A percentile compares a stretch with the other conserved stretches of the same genome.
These are phyloP conservation scores for Drosophila grimshawi DNA, from an alignment of 1,140 invertebrate genomes.

Conservation along the genomic window DNA sequence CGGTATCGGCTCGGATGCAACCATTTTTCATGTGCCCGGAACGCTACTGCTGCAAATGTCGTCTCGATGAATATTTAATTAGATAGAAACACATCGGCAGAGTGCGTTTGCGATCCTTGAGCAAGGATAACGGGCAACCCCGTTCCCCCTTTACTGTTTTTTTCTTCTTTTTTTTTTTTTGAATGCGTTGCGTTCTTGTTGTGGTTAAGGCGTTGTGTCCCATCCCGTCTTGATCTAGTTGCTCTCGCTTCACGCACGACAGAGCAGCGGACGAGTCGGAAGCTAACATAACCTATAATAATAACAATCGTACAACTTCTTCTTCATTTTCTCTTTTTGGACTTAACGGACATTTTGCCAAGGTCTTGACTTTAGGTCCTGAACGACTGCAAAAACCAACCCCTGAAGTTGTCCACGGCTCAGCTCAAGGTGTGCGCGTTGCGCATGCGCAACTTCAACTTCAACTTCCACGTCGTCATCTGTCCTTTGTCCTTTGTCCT, in stretches of 20 bases:
- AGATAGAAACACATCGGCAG: constrained; percentile 34
- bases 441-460: constrained; percentile 60
- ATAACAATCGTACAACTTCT: constrained; percentile 60
- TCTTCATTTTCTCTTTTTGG: not conserved
- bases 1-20: constrained; percentile 49
- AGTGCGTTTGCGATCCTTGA: constrained; percentile 45
- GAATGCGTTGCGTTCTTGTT: constrained; percentile 38
- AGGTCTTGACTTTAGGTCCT: constrained; percentile 58
- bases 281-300: constrained; percentile 47
- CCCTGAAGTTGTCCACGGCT: constrained; percentile 35
- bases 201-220: constrained; percentile 47
- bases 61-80: constrained; percentile 80
- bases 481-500: constrained; percentile 51
- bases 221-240: constrained; percentile 71
- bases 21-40: constrained; percentile 45
- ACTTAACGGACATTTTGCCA: constrained; percentile 64
- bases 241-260: constrained; percentile 33
- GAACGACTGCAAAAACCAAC: constrained; percentile 48
- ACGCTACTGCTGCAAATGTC: constrained; percentile 63
- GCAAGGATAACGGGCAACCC: constrained; percentile 56
- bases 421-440: constrained; percentile 65
- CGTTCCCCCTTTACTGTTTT: not conserved
- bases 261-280: not conserved
- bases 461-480: constrained; percentile 30
- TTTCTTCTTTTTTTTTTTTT: not conserved